Percentiles rank a stretch among this genome's conserved stretches.
Evolutionary conservation across 2,113 vertebrate genomes (phyloP).

Genomic region (Vulpes vulpes): DNA sequence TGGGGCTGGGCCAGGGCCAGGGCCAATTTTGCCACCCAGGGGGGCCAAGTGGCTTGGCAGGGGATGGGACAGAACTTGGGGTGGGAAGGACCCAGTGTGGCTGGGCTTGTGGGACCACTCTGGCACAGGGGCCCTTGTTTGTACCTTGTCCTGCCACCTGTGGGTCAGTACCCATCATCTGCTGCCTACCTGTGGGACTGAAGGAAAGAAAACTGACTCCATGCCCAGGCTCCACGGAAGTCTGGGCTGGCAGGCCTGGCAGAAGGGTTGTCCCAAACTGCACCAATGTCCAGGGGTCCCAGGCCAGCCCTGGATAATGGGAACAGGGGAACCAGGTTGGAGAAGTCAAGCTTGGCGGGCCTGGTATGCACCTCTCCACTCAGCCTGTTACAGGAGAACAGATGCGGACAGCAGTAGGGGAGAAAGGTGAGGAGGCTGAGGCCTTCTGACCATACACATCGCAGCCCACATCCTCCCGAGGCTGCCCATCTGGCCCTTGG

Average conservation of each 20-base stretch:
- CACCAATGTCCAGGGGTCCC: neutral
- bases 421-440: neutral
- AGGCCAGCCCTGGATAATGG: neutral
- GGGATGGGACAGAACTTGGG: no score
- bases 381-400: neutral
- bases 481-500: neutral
- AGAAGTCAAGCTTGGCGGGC: no score
- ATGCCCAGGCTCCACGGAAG: neutral
- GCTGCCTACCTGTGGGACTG: neutral
- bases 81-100: no score
- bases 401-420: accelerated
- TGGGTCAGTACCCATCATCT: neutral
- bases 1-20: neutral
- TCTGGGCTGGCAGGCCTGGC: no score
- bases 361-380: neutral
- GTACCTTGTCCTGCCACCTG: neutral
- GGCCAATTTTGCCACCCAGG: neutral
- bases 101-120: neutral
- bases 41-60: accelerated
- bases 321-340: neutral
- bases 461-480: neutral
- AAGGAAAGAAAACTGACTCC: no score
- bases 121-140: neutral
- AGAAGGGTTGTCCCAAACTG: neutral
- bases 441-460: neutral